Percentiles rank a stretch among this genome's conserved stretches.
phyloP scores from a whole-genome alignment of 2,797 vertebrate genomes.

The Sebastes nivosus region DNA sequence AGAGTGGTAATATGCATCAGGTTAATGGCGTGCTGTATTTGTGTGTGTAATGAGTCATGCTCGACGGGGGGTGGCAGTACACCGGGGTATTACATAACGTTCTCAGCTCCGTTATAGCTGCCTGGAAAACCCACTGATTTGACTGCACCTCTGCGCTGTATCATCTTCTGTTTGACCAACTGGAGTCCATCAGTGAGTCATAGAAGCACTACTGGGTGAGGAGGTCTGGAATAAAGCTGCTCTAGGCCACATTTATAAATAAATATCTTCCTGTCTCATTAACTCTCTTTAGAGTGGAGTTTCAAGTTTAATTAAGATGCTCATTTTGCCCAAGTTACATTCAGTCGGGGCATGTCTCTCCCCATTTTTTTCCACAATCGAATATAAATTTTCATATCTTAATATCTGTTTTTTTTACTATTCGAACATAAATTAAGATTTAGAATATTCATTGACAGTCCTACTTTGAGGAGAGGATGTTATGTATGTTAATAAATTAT shows the following conservation, averaged over 20 bases:
- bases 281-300: neutral
- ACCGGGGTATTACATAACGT: slow-evolving; percentile 53
- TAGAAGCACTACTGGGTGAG: slow-evolving; percentile 4
- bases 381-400: no score
- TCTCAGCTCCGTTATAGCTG: slow-evolving; percentile 34
- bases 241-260: neutral
- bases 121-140: slow-evolving; percentile 43
- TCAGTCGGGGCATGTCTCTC: neutral
- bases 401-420: no score
- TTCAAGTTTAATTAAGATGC: neutral
- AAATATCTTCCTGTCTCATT: slow-evolving; percentile 12
- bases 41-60: slow-evolving; percentile 53
- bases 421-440: no score
- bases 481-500: no score
- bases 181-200: slow-evolving; percentile 44
- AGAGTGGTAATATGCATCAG: neutral
- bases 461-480: no score
- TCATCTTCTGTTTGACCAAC: slow-evolving; percentile 20
- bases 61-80: slow-evolving; percentile 43
- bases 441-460: no score
- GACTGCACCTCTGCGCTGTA: slow-evolving; percentile 33
- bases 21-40: neutral
- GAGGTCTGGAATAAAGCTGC: slow-evolving; percentile 19
- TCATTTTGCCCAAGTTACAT: neutral
- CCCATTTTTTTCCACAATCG: no score